Percentiles rank a stretch among this genome's conserved stretches.
These are phyloP conservation scores for Dicyrtoma fusca DNA, from an alignment of 2,888 invertebrate genomes.

Conservation along the genomic window DNA sequence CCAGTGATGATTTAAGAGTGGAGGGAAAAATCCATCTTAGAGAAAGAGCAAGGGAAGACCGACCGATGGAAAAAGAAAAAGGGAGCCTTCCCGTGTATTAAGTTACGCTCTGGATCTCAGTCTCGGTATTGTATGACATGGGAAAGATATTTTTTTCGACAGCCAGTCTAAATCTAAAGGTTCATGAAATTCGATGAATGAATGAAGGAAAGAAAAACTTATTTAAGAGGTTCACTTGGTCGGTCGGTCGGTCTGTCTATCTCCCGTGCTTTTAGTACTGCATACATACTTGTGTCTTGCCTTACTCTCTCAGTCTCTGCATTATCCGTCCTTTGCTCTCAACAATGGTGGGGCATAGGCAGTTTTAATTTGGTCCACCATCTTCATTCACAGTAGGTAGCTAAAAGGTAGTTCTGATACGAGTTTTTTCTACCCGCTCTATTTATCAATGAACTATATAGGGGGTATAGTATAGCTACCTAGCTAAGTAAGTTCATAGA, in stretches of 20 bases:
- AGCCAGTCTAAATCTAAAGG: not conserved
- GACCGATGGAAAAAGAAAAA: constrained; percentile 1
- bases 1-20: constrained; percentile 26
- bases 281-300: not conserved
- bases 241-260: no score
- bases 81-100: constrained; percentile 12
- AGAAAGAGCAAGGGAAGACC: constrained; percentile 6
- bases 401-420: not conserved
- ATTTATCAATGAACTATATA: constrained; percentile 2
- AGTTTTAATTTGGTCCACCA: no score
- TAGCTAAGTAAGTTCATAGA: not conserved
- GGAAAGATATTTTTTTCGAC: constrained; percentile 10
- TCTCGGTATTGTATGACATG: constrained; percentile 20
- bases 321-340: not conserved
- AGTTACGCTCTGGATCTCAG: constrained; percentile 4
- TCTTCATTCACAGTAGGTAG: not conserved
- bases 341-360: not conserved
- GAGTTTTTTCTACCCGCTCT: not conserved
- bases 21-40: constrained; percentile 18
- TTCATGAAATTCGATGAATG: constrained; percentile 1
- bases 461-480: not conserved
- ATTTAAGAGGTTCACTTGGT: no score
- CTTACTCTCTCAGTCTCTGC: no score
- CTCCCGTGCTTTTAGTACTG: not conserved
- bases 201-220: not conserved